These are phyloP conservation scores for Campoletis raptor DNA, from an alignment of 2,888 invertebrate species.

Conservation along the genomic window DNA sequence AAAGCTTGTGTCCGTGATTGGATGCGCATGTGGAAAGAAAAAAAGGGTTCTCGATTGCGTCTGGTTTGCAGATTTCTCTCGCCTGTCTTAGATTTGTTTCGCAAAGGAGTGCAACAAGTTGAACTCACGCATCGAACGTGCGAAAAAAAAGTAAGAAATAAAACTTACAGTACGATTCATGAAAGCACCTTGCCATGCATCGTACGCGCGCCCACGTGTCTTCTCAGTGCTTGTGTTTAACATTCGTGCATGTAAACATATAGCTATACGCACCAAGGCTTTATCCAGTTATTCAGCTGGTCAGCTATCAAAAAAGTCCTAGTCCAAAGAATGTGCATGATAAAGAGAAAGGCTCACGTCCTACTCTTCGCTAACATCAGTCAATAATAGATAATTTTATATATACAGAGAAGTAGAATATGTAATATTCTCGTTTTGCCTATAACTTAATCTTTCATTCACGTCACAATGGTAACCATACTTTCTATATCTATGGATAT, in stretches of 20 bases:
- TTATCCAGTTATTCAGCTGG: background rate
- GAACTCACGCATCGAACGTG: slow-evolving; percentile 69
- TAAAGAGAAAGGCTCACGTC: slow-evolving; percentile 2
- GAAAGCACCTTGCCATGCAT: slow-evolving; percentile 77
- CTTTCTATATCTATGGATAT: background rate
- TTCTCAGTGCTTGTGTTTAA: slow-evolving; percentile 56
- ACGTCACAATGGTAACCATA: slow-evolving; percentile 22
- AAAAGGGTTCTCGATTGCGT: slow-evolving; percentile 10
- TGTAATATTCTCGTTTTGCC: background rate
- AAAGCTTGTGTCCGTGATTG: slow-evolving; percentile 56
- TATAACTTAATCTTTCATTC: slow-evolving; percentile 40
- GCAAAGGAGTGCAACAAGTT: slow-evolving; percentile 26
- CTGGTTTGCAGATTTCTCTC: slow-evolving; percentile 20
- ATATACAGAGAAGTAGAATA: background rate
- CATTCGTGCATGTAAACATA: background rate
- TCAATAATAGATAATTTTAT: background rate
- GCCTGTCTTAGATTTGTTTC: slow-evolving; percentile 25
- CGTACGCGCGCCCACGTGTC: slow-evolving; percentile 79
- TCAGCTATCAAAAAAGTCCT: background rate
- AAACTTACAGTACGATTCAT: slow-evolving; percentile 73
- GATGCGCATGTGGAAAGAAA: slow-evolving; percentile 25
- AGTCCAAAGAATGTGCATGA: background rate
- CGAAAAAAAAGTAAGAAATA: slow-evolving; percentile 67
- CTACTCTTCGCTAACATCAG: slow-evolving; percentile 11
- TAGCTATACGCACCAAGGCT: background rate